A percentile compares a stretch with the other conserved stretches of the same genome.
Conservation (phyloP, 2,113 vertebrate species). For the Macheiramphus alcinus region DNA sequence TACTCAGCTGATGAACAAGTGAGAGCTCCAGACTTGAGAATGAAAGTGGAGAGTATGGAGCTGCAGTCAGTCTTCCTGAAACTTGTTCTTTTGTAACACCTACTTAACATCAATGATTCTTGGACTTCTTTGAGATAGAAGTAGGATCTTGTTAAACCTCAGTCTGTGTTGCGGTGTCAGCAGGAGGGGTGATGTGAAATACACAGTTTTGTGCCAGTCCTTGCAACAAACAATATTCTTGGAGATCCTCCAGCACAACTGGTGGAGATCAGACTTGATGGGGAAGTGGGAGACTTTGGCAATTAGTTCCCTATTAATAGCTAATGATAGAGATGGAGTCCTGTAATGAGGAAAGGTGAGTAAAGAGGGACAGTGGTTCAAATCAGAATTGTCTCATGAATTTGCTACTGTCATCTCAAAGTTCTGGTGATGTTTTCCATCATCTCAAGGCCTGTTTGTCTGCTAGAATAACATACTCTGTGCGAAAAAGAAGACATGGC, state of each 20-base stretch:
- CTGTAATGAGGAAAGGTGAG: not conserved
- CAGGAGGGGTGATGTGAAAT: not conserved
- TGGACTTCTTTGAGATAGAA: not conserved
- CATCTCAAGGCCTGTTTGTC: not conserved
- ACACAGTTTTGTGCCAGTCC: not conserved
- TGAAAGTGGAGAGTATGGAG: not conserved
- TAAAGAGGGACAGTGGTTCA: not conserved
- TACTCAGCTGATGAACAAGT: not conserved
- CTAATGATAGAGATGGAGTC: not conserved
- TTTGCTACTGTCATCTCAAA: not conserved
- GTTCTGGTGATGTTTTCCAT: not conserved
- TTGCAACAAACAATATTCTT: not conserved
- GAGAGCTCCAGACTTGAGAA: not conserved
- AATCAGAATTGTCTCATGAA: not conserved
- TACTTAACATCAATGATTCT: not conserved
- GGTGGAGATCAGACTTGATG: not conserved
- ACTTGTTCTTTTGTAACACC: not conserved
- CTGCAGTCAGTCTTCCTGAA: not conserved
- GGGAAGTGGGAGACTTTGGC: not conserved
- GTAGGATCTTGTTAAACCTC: not conserved
- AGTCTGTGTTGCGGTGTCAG: not conserved
- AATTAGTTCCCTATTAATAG: not conserved
- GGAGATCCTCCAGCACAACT: not conserved
- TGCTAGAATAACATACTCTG: not conserved
- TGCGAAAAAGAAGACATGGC: not conserved